A percentile compares a stretch with the other conserved stretches of the same genome.
Conservation (phyloP, 2,888 invertebrate genomes). For the Ypsolopha sequella region DNA sequence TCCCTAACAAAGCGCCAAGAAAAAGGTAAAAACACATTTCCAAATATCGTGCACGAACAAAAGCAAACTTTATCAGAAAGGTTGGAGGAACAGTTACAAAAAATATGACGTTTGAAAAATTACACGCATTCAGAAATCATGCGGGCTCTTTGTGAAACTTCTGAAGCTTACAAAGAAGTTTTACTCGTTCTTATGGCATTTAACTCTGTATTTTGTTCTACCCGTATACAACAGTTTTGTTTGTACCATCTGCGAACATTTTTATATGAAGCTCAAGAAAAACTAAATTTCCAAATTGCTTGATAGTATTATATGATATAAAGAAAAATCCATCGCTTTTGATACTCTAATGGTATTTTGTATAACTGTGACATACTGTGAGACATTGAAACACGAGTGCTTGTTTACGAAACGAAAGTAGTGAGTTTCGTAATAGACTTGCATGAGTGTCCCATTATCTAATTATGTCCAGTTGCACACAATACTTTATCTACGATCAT, state of each 20-base stretch:
- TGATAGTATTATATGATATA: too few relatives aligned
- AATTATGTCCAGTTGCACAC: too few relatives aligned
- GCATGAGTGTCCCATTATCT: too few relatives aligned
- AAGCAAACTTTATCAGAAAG: slow-evolving; percentile 57
- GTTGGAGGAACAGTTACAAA: slow-evolving; percentile 56
- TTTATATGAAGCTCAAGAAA: too few relatives aligned
- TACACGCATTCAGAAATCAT: slow-evolving; percentile 69
- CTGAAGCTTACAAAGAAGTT: slow-evolving; percentile 50
- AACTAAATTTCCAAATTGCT: too few relatives aligned
- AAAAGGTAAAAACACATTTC: slow-evolving; percentile 45
- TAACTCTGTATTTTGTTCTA: slow-evolving; percentile 25
- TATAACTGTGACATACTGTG: too few relatives aligned
- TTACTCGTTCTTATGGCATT: slow-evolving; percentile 52
- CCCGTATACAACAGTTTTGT: slow-evolving; percentile 30
- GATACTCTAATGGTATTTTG: too few relatives aligned
- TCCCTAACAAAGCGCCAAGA: slow-evolving; percentile 41
- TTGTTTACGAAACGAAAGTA: too few relatives aligned
- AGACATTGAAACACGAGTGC: too few relatives aligned
- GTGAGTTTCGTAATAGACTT: too few relatives aligned
- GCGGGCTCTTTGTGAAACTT: slow-evolving; percentile 64
- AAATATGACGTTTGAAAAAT: slow-evolving; percentile 69
- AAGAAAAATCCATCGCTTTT: too few relatives aligned
- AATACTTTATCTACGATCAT: too few relatives aligned
- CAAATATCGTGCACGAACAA: slow-evolving; percentile 57
- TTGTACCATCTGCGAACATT: slow-evolving; percentile 7